Evolutionary conservation across 2,888 invertebrate genomes (phyloP).

Genomic region (Drosophila paramelanica): DNA sequence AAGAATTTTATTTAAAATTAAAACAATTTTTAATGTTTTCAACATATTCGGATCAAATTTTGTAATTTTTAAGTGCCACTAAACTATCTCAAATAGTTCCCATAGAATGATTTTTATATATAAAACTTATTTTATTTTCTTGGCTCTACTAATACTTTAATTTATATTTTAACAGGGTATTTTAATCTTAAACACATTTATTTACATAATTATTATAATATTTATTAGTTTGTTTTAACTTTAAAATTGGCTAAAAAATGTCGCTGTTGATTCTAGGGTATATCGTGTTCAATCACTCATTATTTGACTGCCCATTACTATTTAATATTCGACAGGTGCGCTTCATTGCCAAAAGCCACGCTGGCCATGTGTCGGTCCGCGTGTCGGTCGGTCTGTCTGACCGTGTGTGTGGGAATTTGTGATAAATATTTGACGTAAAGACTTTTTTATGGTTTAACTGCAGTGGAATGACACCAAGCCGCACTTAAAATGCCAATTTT

Average conservation of each 20-base stretch:
- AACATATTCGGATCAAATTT: too few relatives aligned
- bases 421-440: conserved; percentile 66
- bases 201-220: background rate
- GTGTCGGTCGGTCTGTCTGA: conserved; percentile 10
- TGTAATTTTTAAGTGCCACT: too few relatives aligned
- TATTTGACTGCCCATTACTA: conserved; percentile 11
- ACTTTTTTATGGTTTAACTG: conserved; percentile 63
- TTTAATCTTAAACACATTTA: too few relatives aligned
- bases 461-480: conserved; percentile 70
- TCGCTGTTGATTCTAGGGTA: background rate
- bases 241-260: too few relatives aligned
- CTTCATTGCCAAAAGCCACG: background rate
- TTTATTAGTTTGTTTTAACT: too few relatives aligned
- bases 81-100: too few relatives aligned
- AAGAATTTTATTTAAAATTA: too few relatives aligned
- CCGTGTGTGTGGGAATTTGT: conserved; percentile 44
- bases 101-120: too few relatives aligned
- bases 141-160: too few relatives aligned
- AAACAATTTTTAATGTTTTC: too few relatives aligned
- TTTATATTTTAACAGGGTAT: too few relatives aligned
- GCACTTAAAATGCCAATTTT: conserved; percentile 81
- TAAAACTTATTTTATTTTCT: too few relatives aligned
- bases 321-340: conserved; percentile 45
- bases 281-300: background rate
- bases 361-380: background rate